These are phyloP conservation scores for Garra rufa DNA, from an alignment of 2,113 vertebrate species.

Conservation along the genomic window DNA sequence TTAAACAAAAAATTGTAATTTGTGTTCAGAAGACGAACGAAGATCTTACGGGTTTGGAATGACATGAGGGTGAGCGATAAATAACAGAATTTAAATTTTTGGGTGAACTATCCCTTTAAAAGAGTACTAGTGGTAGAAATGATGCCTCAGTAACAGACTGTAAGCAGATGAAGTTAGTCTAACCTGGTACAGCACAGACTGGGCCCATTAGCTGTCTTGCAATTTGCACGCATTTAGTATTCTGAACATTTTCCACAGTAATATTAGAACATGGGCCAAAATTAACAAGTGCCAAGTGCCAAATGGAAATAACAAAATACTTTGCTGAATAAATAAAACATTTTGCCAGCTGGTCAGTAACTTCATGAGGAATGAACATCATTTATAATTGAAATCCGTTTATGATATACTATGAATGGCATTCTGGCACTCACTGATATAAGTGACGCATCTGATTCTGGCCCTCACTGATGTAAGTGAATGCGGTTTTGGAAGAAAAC, in stretches of 20 bases:
- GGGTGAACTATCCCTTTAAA: not conserved
- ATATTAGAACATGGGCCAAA: not conserved
- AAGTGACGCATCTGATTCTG: not conserved
- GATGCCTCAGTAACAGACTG: not conserved
- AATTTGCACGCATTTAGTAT: not conserved
- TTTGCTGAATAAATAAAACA: not conserved
- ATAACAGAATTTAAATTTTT: too few species aligned
- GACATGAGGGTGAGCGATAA: too few species aligned
- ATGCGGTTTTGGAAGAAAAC: too few species aligned
- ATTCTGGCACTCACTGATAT: not conserved
- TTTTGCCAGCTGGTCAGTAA: not conserved
- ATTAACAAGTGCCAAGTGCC: not conserved
- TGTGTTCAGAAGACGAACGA: too few species aligned
- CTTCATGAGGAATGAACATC: not conserved
- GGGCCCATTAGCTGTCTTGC: not conserved
- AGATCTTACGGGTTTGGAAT: too few species aligned
- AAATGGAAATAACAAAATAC: not conserved
- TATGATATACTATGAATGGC: not conserved
- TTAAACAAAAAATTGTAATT: too few species aligned
- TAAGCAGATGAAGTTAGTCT: not conserved
- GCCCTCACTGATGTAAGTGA: not conserved
- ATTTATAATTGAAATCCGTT: not conserved
- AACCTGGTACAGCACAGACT: not conserved
- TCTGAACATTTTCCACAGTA: slow-evolving; percentile 1
- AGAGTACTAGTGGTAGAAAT: not conserved